Percentiles rank a stretch among this genome's conserved stretches.
Evolutionary conservation across 2,888 invertebrate genomes (phyloP).

Genomic region (Philereme transversata): DNA sequence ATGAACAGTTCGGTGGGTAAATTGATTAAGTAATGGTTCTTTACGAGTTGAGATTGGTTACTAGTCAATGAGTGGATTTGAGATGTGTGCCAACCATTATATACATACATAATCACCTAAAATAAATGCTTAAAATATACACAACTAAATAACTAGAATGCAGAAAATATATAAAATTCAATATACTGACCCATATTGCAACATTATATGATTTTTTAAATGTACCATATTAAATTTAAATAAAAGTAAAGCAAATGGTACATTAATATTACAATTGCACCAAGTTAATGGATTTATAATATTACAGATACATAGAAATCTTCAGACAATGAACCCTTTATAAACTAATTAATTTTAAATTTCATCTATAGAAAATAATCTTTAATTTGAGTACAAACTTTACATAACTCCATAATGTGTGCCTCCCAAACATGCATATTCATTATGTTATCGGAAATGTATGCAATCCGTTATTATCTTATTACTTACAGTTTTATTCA

Average conservation of each 20-base stretch:
- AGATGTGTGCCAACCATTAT: conserved; percentile 54
- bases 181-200: conserved; percentile 42
- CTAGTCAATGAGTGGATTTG: conserved; percentile 35
- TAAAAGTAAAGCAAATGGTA: conserved; percentile 1
- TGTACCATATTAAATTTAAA: too few species aligned
- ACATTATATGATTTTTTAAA: conserved; percentile 6
- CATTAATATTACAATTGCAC: conserved; percentile 5
- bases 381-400: conserved; percentile 14
- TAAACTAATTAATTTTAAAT: conserved; percentile 4
- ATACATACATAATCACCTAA: conserved; percentile 59
- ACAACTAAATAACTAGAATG: conserved; percentile 49
- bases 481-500: too few species aligned
- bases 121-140: conserved; percentile 67
- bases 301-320: conserved; percentile 13
- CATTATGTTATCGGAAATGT: too few species aligned
- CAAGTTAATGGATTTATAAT: conserved; percentile 1
- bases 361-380: conserved; percentile 9
- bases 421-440: too few species aligned
- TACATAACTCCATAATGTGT: conserved; percentile 3
- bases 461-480: too few species aligned
- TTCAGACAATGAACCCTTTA: conserved; percentile 9
- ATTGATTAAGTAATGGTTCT: conserved; percentile 39
- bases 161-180: conserved; percentile 50
- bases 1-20: conserved; percentile 64
- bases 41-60: conserved; percentile 45